Percentiles rank a stretch among this genome's conserved stretches.
These are phyloP conservation scores for Melanocharis versteri DNA, from an alignment of 2,113 vertebrate genomes.

Conservation along the genomic window DNA sequence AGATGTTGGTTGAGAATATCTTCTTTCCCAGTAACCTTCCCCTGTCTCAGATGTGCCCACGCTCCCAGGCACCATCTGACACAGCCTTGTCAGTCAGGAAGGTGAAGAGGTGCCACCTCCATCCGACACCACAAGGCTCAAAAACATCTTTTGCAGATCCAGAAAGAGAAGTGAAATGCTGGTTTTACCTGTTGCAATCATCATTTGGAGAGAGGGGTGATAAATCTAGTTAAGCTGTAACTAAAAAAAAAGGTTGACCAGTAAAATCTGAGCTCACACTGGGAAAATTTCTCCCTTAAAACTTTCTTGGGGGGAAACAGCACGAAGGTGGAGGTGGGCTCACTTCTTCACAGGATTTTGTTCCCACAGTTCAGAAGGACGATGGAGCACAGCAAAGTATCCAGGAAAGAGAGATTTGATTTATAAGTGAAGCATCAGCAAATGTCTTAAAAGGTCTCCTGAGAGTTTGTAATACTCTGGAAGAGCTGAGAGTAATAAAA, in stretches of 20 bases:
- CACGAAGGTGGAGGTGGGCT: accelerated
- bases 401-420: slow-evolving; percentile 23
- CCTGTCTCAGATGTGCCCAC: not conserved
- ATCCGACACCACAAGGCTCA: accelerated
- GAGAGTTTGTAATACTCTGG: slow-evolving; percentile 9
- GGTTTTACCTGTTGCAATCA: not conserved
- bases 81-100: not conserved
- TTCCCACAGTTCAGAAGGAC: not conserved
- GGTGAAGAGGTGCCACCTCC: not conserved
- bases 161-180: not conserved
- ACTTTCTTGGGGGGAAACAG: accelerated
- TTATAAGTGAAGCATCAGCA: slow-evolving; percentile 33
- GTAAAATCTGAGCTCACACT: not conserved
- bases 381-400: not conserved
- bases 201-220: not conserved
- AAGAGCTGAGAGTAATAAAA: slow-evolving; percentile 51
- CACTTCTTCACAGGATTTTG: not conserved
- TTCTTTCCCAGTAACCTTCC: not conserved
- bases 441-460: slow-evolving; percentile 34
- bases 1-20: slow-evolving; percentile 10
- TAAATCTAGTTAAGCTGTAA: not conserved
- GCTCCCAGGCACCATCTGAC: not conserved
- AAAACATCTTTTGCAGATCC: not conserved
- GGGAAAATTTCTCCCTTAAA: not conserved
- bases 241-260: not conserved